A percentile compares a stretch with the other conserved stretches of the same genome.
phyloP scores from a whole-genome alignment of 2,113 vertebrate genomes.

The Empidonax traillii region DNA sequence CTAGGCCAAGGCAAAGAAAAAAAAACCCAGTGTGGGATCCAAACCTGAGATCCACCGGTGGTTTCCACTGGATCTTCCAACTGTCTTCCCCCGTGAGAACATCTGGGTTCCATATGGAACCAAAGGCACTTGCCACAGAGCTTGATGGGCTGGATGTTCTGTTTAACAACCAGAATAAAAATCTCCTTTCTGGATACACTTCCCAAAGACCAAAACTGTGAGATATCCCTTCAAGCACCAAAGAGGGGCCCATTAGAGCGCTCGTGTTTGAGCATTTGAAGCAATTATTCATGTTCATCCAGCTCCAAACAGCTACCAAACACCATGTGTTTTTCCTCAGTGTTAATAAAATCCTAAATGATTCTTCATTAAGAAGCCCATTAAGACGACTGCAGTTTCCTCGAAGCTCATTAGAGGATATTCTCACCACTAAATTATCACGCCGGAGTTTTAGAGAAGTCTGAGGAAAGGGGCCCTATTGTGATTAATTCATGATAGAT shows the following conservation, averaged over 20 bases:
- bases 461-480: constrained; percentile 49
- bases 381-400: constrained; percentile 75
- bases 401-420: constrained; percentile 73
- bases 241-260: constrained; percentile 21
- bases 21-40: neutral
- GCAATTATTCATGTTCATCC: constrained; percentile 64
- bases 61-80: neutral
- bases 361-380: constrained; percentile 79
- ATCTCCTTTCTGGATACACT: neutral
- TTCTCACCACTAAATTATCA: constrained; percentile 73
- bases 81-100: neutral
- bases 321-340: constrained; percentile 68
- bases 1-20: neutral
- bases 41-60: neutral
- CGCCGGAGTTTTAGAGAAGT: constrained; percentile 58
- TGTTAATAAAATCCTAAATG: constrained; percentile 79
- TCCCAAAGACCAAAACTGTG: constrained; percentile 15
- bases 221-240: constrained; percentile 31
- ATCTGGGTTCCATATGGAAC: neutral
- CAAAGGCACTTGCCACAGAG: neutral
- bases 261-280: constrained; percentile 41
- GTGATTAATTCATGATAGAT: constrained; percentile 64
- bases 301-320: constrained; percentile 51
- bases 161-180: neutral
- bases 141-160: neutral